Evolutionary conservation across 2,888 invertebrate species (phyloP).

Genomic region (Tupiocoris notatus): DNA sequence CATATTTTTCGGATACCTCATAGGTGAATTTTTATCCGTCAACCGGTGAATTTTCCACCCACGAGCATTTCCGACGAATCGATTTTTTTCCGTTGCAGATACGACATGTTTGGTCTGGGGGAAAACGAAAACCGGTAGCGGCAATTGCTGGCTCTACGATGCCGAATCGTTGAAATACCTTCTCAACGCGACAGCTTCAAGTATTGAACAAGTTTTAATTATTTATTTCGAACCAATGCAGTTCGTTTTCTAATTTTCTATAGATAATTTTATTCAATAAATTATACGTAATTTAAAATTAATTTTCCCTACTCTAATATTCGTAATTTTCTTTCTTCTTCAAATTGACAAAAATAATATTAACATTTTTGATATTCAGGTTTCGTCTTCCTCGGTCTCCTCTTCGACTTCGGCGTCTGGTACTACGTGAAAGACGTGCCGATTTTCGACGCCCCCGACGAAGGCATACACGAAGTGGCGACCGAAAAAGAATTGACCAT

Average conservation of each 20-base stretch:
- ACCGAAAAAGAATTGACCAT: conserved; percentile 1
- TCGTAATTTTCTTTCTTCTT: no score
- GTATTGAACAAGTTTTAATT: no score
- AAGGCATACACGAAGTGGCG: background rate
- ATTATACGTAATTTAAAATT: no score
- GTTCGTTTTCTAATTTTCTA: no score
- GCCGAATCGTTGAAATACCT: conserved; percentile 60
- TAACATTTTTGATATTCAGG: conserved; percentile 50
- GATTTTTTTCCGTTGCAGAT: conserved; percentile 58
- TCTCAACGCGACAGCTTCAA: conserved; percentile 57
- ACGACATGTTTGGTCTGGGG: conserved; percentile 68
- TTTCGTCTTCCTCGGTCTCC: conserved; percentile 63
- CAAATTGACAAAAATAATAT: no score
- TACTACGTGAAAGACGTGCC: conserved; percentile 67
- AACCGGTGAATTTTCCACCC: no score
- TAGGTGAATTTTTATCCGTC: conserved; percentile 58
- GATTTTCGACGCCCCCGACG: conserved; percentile 60
- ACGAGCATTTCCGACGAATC: no score
- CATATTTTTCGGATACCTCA: conserved; percentile 70
- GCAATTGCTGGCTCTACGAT: conserved; percentile 65
- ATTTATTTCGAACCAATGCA: no score
- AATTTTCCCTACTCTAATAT: no score
- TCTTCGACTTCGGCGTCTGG: conserved; percentile 68
- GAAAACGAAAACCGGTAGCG: conserved; percentile 61
- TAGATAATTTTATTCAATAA: no score